Evolutionary conservation across 2,797 vertebrate species (phyloP), one percentile per base, ranked within the genome.

Genomic region (Hylomyscus alleni): DNA sequence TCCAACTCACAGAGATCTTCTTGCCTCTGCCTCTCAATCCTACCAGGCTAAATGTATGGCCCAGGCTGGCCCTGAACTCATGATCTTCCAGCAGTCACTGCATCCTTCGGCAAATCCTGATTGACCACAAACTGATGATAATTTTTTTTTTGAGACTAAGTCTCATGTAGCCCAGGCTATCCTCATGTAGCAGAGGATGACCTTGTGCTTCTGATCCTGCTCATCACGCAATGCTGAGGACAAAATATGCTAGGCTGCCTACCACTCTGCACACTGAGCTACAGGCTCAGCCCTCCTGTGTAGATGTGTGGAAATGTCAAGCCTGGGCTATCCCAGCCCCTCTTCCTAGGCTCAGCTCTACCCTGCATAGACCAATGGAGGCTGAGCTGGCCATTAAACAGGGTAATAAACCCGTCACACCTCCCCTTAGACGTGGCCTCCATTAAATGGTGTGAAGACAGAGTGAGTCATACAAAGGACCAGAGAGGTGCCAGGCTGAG

Each of bases 381-480:
- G 29, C 91, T 54, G n/a, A 29, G 0, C 2, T 0, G 0, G 37
- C 84, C 75, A 11, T 22, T 72, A 19, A 75, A 29, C 2, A 75
- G 77, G 77, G 8, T 10, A 17, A 37, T 2, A 44, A 69, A 69
- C 93, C 6, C 0, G 73, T 2, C 22, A 0, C 3, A 26, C 73
- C 37, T 69, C 3, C 3, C 72, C 83, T 82, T 31, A 40, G 90
- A 54, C 73, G 4, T 65, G 72, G 87, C 90, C 78, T 11, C 80
- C 50, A 4, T 15, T 58, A 37, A 56, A 34, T 5, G 75, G 92
- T 91, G 92, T 95, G 85, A 86, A 85, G 93, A 67, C 11, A 0
- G 12, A 17, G 31, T 88, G 94, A 94, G 92, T 95, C 90, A 89
- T 54, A 37, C 56, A 22, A n/a, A 78, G 89, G 31, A 11, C 50